Evolutionary conservation across 2,113 vertebrate genomes (phyloP).

Genomic region (Phylloscopus trochilus): DNA sequence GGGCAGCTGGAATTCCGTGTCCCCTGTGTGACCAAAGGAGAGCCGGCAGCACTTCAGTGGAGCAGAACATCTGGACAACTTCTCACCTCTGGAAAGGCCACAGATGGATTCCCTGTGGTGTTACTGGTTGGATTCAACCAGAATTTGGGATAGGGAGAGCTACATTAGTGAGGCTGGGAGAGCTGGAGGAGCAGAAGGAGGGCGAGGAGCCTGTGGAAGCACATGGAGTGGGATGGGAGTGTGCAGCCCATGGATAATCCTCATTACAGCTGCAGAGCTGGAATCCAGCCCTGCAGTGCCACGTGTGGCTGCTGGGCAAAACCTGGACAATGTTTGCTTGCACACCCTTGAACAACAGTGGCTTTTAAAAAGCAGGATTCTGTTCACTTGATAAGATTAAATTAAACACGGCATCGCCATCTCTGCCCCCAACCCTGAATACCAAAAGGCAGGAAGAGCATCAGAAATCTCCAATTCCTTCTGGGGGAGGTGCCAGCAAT

Average conservation of each 20-base stretch:
- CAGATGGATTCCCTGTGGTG: background rate
- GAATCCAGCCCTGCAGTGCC: background rate
- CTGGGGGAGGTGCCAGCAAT: background rate
- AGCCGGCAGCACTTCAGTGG: background rate
- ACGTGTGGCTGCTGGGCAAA: background rate
- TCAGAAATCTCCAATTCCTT: accelerated
- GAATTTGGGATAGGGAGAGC: background rate
- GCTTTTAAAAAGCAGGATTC: background rate
- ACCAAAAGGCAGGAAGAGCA: background rate
- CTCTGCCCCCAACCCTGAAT: background rate
- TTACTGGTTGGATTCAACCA: background rate
- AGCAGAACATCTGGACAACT: accelerated
- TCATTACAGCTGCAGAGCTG: background rate
- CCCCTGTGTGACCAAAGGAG: background rate
- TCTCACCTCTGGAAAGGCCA: background rate
- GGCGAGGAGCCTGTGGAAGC: background rate
- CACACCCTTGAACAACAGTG: background rate
- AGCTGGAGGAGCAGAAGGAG: background rate
- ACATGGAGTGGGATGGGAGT: accelerated
- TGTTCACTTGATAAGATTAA: background rate
- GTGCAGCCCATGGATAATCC: background rate
- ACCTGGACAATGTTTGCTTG: background rate
- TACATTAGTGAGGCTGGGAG: accelerated
- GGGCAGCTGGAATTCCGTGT: background rate
- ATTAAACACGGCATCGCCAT: accelerated